Base-by-base conservation (phyloP, 2,797 vertebrate species). In the Acanthurus leucopareius region DNA sequence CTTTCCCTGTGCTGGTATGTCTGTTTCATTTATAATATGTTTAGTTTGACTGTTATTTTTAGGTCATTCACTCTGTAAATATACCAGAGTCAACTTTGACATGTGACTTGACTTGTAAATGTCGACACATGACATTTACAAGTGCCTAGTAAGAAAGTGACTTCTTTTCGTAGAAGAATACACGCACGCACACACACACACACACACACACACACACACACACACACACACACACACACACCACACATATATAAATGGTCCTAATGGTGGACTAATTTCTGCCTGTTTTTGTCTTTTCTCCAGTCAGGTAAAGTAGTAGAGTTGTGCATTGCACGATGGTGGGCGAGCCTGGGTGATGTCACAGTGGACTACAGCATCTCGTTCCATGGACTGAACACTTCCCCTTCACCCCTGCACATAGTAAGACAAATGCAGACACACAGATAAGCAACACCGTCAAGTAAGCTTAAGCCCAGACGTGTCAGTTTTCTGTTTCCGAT, bases 281-380 rank as follows among this genome's bases (percentile, higher is more conserved):
- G 13, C 20, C 4, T 82, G 10, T 80, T 69, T 69, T 35, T 77
- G 58, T 64, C 47, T 71, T 38, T 15, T 79, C 69, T 84, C 59
- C 84, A 99, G 98, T 95, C 97, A 38, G 97, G 97, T 32, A 96
- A 93, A 89, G 96, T 97, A 1, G 95, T 99, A 61, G 98, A 99
- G 93, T 94, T 99, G 61, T 99, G 98, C 74, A 96, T 99, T 73
- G 98, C 98, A 16, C 97, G 98, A 10, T 99, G 98, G 98, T 99
- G 98, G 98, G 98, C 98, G 48, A 99, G 98, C 91, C 94, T 99
- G 54, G 98, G 97, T 1, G 97, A 99, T 4, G 98, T 99, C 82
- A 96, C 94, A 4, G 96, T 99, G 79, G 97, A 97, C 86, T 99
- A 99, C 90, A 96, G 91, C 16, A 88, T 99, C 93, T 97, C 97